Conservation (phyloP, 2,888 invertebrate species). For the Maniola hyperantus region DNA sequence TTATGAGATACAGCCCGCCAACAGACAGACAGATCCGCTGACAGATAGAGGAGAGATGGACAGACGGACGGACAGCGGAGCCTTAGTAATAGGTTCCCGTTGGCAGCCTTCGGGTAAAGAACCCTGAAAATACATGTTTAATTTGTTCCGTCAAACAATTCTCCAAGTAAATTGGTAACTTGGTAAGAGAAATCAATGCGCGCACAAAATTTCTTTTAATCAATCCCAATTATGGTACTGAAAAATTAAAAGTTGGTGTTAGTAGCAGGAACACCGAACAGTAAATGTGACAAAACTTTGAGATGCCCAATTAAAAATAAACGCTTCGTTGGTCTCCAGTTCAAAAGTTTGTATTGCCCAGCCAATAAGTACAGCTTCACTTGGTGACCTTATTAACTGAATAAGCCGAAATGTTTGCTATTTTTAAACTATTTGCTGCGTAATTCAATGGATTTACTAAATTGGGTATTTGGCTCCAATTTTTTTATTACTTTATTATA, state of each 20-base stretch:
- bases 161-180: background rate
- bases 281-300: constrained; percentile 21
- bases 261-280: constrained; percentile 8
- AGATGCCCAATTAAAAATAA: constrained; percentile 22
- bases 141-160: background rate
- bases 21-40: no score
- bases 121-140: no score
- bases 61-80: no score
- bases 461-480: no score
- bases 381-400: constrained; percentile 7
- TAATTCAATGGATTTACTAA: no score
- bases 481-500: no score
- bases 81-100: no score
- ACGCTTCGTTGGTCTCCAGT: constrained; percentile 11
- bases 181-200: background rate
- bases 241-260: constrained; percentile 19
- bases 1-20: no score
- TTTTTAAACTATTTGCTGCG: background rate
- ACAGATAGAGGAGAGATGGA: no score
- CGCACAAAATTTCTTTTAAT: constrained; percentile 5
- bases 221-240: constrained; percentile 16
- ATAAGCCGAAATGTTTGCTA: constrained; percentile 6
- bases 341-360: constrained; percentile 16
- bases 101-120: no score
- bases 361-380: constrained; percentile 5